Percentiles rank a stretch among this genome's conserved stretches.
These are phyloP conservation scores for Struthidea cinerea DNA, from an alignment of 2,113 vertebrate genomes.

Conservation along the genomic window DNA sequence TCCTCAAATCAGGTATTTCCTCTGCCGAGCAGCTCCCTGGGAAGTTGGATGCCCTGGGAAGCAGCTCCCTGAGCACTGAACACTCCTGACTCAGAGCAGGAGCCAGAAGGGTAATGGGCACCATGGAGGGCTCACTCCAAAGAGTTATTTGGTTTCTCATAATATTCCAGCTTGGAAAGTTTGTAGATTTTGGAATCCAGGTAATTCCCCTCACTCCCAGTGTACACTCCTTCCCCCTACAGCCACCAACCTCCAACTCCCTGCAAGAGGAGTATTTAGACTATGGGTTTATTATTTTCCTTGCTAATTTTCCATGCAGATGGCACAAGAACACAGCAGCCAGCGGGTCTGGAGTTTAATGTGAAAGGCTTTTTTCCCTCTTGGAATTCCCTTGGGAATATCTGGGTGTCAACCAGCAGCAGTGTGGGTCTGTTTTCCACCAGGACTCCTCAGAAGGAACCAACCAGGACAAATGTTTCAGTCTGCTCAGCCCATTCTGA, in stretches of 20 bases:
- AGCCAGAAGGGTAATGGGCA: background rate
- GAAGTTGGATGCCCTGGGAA: background rate
- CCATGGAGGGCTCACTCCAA: background rate
- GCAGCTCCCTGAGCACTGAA: background rate
- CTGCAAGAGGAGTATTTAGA: background rate
- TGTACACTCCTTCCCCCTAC: background rate
- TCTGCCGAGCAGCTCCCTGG: background rate
- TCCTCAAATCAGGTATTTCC: background rate
- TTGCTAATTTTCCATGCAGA: background rate
- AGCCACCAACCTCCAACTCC: background rate
- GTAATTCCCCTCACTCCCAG: background rate
- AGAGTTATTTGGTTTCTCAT: background rate
- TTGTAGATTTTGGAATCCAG: background rate
- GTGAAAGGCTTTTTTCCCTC: background rate
- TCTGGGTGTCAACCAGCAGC: background rate
- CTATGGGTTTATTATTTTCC: background rate
- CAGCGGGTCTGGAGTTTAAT: background rate
- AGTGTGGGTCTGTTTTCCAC: background rate
- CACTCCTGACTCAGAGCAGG: background rate
- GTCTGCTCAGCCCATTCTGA: background rate
- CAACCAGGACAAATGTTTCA: background rate
- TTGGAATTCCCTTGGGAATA: no score
- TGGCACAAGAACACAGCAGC: background rate
- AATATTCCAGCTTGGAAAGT: background rate
- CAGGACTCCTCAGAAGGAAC: background rate